These are phyloP conservation scores for Agrilus cyanescens DNA, from an alignment of 2,888 invertebrate genomes.

Conservation along the genomic window DNA sequence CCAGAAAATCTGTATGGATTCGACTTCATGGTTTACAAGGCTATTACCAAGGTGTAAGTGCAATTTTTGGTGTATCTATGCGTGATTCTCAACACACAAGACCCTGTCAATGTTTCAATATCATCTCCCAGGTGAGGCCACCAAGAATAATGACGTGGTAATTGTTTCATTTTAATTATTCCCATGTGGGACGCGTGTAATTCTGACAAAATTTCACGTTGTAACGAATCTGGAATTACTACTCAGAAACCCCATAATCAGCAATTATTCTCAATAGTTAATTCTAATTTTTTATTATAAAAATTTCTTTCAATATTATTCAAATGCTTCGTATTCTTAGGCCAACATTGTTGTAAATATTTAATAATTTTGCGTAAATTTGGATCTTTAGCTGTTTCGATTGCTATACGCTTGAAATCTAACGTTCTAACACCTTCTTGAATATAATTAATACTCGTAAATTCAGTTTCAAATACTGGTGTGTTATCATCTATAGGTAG, in stretches of 20 bases:
- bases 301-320: neutral
- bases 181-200: constrained; percentile 19
- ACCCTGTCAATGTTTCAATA: constrained; percentile 13
- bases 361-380: neutral
- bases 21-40: too few species aligned
- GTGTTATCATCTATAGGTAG: too few species aligned
- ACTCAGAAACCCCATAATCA: constrained; percentile 19
- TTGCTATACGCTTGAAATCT: neutral
- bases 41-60: too few species aligned
- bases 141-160: constrained; percentile 18
- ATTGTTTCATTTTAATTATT: constrained; percentile 18
- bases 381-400: neutral
- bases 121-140: constrained; percentile 18
- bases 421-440: neutral
- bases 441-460: too few species aligned
- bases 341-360: neutral
- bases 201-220: constrained; percentile 13
- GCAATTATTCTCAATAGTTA: constrained; percentile 9
- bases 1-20: too few species aligned
- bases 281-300: constrained; percentile 9
- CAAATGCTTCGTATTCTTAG: too few species aligned
- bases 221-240: constrained; percentile 16
- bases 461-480: too few species aligned
- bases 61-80: too few species aligned
- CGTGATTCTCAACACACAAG: too few species aligned